Evolutionary conservation across 2,113 vertebrate species (phyloP), one percentile per base, ranked within the genome.

Genomic region (Planiliza haematocheilus): DNA sequence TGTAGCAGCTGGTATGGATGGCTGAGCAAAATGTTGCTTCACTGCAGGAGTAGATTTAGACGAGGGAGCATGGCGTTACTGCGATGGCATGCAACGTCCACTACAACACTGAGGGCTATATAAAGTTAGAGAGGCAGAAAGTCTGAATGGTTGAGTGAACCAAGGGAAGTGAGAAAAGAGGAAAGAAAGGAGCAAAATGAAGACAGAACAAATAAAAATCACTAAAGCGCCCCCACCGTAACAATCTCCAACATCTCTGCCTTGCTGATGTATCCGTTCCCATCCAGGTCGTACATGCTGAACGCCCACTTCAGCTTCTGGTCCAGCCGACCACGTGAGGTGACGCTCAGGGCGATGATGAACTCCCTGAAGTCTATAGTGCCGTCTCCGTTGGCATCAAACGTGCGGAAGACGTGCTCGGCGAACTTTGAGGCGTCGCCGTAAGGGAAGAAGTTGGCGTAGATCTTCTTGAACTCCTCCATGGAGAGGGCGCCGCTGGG

Each of bases 391-490:
- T 99, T 99, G 77, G 98, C 97, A 1, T 99, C 98, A 0, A 99
- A 99, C 39, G 98, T 99, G 79, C 98, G 97, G 94, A 99, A 99
- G 82, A 99, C 98, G 0, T 99, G 98, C 81, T 99, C 98, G 2
- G 98, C 97, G 57, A 99, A 99, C 86, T 99, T 99, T 85, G 97
- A 99, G 81, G 98, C 98, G 59, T 99, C 98, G 85, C 98, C 98
- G 0, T 99, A 99, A 37, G 98, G 98, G 94, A 99, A 99, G 92
- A 99, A 99, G 95, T 99, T 99, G 87, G 96, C 98, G 4, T 99
- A 99, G 87, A 99, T 99, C 95, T 99, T 99, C 96, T 99, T 99
- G 94, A 99, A 99, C 88, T 99, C 98, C 41, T 99, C 98, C 97
- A 99, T 96, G 50, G 95, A 95, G 85, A 99, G 95, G 0, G 97